Evolutionary conservation across 2,797 vertebrate species (phyloP).

Genomic region (Cyprinodon diabolis): DNA sequence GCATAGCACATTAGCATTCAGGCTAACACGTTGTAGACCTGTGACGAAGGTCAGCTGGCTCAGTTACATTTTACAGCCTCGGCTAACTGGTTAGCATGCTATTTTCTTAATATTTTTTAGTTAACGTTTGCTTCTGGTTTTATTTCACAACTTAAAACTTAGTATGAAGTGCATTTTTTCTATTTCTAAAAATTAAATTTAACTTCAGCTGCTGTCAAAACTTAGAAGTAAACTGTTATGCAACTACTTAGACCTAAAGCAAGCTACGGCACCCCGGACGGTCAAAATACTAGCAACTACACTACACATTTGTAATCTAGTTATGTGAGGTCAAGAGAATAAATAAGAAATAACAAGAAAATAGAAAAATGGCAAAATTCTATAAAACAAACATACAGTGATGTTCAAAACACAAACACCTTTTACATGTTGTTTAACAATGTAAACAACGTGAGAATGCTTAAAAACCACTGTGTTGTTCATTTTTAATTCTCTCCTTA

Average conservation of each 20-base stretch:
- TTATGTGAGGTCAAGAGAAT: not conserved
- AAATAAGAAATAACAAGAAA: not conserved
- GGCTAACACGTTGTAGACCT: conserved; percentile 50
- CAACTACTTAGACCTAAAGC: not conserved
- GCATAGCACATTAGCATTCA: conserved; percentile 64
- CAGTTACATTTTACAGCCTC: conserved; percentile 5
- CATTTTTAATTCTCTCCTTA: not conserved
- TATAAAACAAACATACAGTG: not conserved
- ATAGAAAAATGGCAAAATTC: not conserved
- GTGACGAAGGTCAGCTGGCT: conserved; percentile 67
- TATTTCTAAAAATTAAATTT: not conserved
- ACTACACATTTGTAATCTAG: not conserved
- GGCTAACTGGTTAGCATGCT: conserved; percentile 50
- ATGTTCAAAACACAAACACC: not conserved
- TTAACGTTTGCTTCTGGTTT: not conserved
- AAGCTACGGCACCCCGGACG: not conserved
- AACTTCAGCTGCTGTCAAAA: not conserved
- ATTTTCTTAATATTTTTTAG: not conserved
- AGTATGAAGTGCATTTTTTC: not conserved
- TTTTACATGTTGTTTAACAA: too few species aligned
- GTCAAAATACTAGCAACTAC: not conserved
- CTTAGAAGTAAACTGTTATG: not conserved
- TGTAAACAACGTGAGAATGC: too few species aligned
- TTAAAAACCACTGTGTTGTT: not conserved
- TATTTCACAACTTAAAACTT: not conserved